phyloP scores from a whole-genome alignment of 2,797 vertebrate genomes.

The Acropternis orthonyx region DNA sequence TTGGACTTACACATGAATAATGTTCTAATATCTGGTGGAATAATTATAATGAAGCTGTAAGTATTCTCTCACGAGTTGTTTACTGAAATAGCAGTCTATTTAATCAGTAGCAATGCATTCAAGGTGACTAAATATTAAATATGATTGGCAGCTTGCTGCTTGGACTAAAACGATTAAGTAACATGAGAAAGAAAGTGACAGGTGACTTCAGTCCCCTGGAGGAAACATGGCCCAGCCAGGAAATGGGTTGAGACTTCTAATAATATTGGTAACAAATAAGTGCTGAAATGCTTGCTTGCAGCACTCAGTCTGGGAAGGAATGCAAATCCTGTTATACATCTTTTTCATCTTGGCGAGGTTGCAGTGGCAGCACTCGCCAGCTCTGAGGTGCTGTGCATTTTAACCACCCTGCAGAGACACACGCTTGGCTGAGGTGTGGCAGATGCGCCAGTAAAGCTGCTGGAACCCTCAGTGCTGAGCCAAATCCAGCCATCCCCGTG shows the following conservation, averaged over 20 bases:
- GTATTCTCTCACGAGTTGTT: conserved; percentile 76
- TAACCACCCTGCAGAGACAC: conserved; percentile 31
- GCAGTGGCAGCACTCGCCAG: conserved; percentile 56
- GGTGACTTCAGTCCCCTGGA: conserved; percentile 75
- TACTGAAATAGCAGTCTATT: conserved; percentile 75
- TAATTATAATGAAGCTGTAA: conserved; percentile 78
- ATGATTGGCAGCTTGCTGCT: conserved; percentile 77
- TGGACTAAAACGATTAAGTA: conserved; percentile 83
- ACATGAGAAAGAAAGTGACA: conserved; percentile 77
- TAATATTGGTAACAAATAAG: conserved; percentile 76
- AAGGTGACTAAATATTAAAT: conserved; percentile 77
- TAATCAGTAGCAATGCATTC: conserved; percentile 73
- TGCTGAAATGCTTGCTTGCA: conserved; percentile 77
- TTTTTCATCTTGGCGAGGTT: conserved; percentile 78
- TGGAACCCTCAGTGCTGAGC: background rate
- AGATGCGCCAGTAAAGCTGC: conserved; percentile 4
- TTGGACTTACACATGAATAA: conserved; percentile 66
- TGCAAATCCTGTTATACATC: conserved; percentile 82
- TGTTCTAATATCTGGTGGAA: conserved; percentile 69
- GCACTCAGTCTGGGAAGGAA: conserved; percentile 73
- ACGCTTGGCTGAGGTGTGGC: background rate
- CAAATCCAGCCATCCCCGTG: background rate
- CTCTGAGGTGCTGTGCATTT: conserved; percentile 49
- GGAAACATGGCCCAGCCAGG: conserved; percentile 74
- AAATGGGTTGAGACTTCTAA: conserved; percentile 74